Evolutionary conservation across 2,797 vertebrate genomes (phyloP), one percentile per base, ranked within the genome.

Genomic region (Sebastes matsubarae): DNA sequence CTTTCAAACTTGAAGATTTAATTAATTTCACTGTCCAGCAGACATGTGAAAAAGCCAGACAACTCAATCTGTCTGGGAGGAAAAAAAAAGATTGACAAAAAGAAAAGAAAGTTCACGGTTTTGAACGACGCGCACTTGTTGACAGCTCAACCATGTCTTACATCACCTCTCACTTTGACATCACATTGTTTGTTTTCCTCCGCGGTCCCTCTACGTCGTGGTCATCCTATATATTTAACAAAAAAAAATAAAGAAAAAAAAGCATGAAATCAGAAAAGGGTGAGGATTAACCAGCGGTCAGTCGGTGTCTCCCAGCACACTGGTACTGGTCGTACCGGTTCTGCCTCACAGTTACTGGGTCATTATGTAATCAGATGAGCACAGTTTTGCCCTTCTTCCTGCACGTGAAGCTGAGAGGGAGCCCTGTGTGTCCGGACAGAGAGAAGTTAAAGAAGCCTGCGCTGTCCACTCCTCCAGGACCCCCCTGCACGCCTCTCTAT

Each of bases 311-410:
- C 78, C 68, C 86, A 73, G 83, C 83, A 73, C 85, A 79, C 89
- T 93, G 93, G 94, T 87, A 93, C 91, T 89, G 88, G 85, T 79
- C 69, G 93, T 83, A 82, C 92, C 72, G 86, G 93, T 93, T 87
- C 93, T 78, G 85, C 61, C 85, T 88, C 81, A 42, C 87, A 77
- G 83, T 92, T 87, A 90, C 86, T 80, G 91, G 88, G 83, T 90
- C 93, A 94, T 95, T 95, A 94, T 94, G 94, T 93, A 93, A 95
- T 81, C 80, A 77, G 87, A 83, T 75, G 81, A 87, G 82, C 85
- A 61, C 84, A 83, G 83, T 68, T 52, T 81, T 81, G 68, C 84
- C 30, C 78, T 74, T 69, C 79, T 79, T 59, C 70, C 82, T 64
- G 79, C 72, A 36, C 81, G 75, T 85, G 81, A 59, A 85, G 84